Evolutionary conservation across 1,140 invertebrate genomes (phyloP).

Genomic region (Cephus cinctus): DNA sequence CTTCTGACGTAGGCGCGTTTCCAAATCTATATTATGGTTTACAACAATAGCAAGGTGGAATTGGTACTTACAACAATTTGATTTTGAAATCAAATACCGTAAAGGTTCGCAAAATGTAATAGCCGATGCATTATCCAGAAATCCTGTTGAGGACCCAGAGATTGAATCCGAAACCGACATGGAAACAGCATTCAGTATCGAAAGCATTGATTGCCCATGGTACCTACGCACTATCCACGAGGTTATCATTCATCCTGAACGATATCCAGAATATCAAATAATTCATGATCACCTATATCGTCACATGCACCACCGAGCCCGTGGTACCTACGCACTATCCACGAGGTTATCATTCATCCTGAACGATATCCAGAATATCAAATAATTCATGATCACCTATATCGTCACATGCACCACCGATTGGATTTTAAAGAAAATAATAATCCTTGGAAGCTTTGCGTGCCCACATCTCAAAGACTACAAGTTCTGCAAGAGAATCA

Average conservation of each 20-base stretch:
- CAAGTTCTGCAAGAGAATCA: slow-evolving; percentile 26
- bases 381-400: slow-evolving; percentile 10
- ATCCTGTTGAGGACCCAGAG: slow-evolving; percentile 23
- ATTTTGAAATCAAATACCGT: too few relatives aligned
- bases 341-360: slow-evolving; percentile 6
- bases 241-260: slow-evolving; percentile 8
- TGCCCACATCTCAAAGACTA: slow-evolving; percentile 14
- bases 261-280: slow-evolving; percentile 11
- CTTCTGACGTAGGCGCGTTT: too few relatives aligned
- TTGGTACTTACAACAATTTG: too few relatives aligned
- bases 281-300: slow-evolving; percentile 10
- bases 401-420: slow-evolving; percentile 6
- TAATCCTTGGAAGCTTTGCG: slow-evolving; percentile 9
- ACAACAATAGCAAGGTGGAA: slow-evolving; percentile 23
- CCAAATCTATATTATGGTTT: too few relatives aligned
- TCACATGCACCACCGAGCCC: slow-evolving; percentile 5
- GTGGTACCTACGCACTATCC: background rate
- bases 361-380: slow-evolving; percentile 10
- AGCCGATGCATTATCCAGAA: too few relatives aligned
- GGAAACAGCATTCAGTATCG: slow-evolving; percentile 2
- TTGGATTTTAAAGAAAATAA: slow-evolving; percentile 8
- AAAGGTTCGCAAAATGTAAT: too few relatives aligned
- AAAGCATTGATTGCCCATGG: background rate
- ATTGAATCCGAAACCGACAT: slow-evolving; percentile 25
- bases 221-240: background rate